Evolutionary conservation across 2,888 invertebrate genomes (phyloP).

Genomic region (Phania funesta): DNA sequence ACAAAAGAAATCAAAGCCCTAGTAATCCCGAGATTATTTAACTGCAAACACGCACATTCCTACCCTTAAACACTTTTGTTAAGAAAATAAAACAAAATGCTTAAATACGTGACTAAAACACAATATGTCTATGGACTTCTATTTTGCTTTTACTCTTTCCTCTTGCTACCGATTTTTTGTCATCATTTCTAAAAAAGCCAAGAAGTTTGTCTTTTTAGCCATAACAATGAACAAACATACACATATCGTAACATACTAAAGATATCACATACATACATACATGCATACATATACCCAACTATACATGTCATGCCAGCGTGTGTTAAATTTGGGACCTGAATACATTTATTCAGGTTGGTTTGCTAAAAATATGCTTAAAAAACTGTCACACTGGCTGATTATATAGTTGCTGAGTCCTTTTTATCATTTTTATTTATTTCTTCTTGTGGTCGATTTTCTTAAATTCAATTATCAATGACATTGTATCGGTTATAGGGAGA

Average conservation of each 20-base stretch:
- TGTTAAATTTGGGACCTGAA: slow-evolving; percentile 38
- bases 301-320: slow-evolving; percentile 39
- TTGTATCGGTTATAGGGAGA: slow-evolving; percentile 31
- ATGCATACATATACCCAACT: no score
- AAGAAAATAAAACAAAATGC: slow-evolving; percentile 62
- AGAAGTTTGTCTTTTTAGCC: slow-evolving; percentile 27
- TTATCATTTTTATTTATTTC: slow-evolving; percentile 30
- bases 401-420: slow-evolving; percentile 18
- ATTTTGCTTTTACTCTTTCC: slow-evolving; percentile 1
- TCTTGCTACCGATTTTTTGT: neutral
- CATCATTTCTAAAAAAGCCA: slow-evolving; percentile 17
- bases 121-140: slow-evolving; percentile 71
- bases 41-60: neutral
- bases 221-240: slow-evolving; percentile 11
- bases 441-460: slow-evolving; percentile 49
- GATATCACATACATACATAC: neutral
- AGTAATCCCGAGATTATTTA: slow-evolving; percentile 30
- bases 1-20: slow-evolving; percentile 46
- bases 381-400: slow-evolving; percentile 22
- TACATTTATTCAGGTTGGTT: slow-evolving; percentile 35
- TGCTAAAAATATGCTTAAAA: neutral
- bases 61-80: slow-evolving; percentile 15
- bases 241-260: neutral
- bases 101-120: slow-evolving; percentile 77
- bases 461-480: slow-evolving; percentile 66